phyloP scores from a whole-genome alignment of 2,888 invertebrate species.

The Isotomurus palustris region DNA sequence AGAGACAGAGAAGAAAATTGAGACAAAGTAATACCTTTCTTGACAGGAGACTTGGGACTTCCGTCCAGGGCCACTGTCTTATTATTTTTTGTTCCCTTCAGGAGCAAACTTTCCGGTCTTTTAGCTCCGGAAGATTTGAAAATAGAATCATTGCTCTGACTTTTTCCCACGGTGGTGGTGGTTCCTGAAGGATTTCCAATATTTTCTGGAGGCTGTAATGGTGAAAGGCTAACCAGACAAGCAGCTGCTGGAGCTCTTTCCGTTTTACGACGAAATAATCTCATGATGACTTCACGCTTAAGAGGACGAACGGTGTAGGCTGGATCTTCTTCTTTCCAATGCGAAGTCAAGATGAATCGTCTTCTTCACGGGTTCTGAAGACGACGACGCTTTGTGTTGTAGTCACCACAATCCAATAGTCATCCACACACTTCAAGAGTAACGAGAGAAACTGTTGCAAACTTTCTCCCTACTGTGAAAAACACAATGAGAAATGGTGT shows the following conservation, averaged over 20 bases:
- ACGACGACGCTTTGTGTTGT: too few relatives aligned
- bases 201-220: conserved; percentile 24
- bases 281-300: conserved; percentile 24
- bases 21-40: conserved; percentile 38
- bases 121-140: conserved; percentile 11
- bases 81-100: conserved; percentile 26
- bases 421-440: too few relatives aligned
- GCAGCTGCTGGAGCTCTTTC: conserved; percentile 38
- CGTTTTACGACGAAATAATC: conserved; percentile 45
- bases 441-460: too few relatives aligned
- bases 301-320: too few relatives aligned
- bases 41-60: conserved; percentile 44
- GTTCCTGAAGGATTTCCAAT: background rate
- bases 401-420: too few relatives aligned
- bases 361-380: too few relatives aligned
- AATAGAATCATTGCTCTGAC: conserved; percentile 22
- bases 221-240: conserved; percentile 41
- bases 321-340: too few relatives aligned
- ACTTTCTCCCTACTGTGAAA: too few relatives aligned
- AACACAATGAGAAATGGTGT: too few relatives aligned
- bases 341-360: too few relatives aligned
- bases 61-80: conserved; percentile 3
- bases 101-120: conserved; percentile 26
- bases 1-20: too few relatives aligned
- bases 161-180: conserved; percentile 13